Base-by-base conservation (phyloP, 2,113 vertebrate species). In the Hippocampus abdominalis region DNA sequence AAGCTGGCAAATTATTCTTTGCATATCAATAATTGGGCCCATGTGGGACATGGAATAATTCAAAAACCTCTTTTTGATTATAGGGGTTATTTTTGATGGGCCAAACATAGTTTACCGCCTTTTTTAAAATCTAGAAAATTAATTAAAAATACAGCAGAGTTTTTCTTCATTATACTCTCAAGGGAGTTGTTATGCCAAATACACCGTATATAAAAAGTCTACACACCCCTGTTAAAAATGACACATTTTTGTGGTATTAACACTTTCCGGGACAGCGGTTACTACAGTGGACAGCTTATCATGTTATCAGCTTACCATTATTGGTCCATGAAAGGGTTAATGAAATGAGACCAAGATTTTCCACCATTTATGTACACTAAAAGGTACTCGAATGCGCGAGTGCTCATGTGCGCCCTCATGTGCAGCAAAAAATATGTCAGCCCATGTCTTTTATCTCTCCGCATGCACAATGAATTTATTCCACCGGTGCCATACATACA, bases 1-100 rank as follows among this genome's bases (percentile, higher is more conserved):
- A 84, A 84, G 71, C 74, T 64, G 25, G 64, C 74, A 68, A 56
- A 0, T 61, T n/a, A 25, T 74, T 40, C 73, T 81, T 81, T 85
- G 82, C 83, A 90, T 89, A 86, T 83, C 70, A 86, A 81, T 87
- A 73, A 82, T 54, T 42, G 77, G 23, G n/a, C 11, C 10, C 27
- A 67, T 51, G 60, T 56, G 60, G 82, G 72, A 86, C 79, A 88
- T 74, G 61, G 72, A 83, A 83, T 73, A 78, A 84, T 77, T 85
- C 40, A 81, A 82, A 61, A 63, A 49, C 3, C 61, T 48, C 3
- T 59, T 48, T 70, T 60, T 27, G 69, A 62, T 64, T 57, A 63
- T 62, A 60, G 57, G n/a, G 62, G 70, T 69, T 64, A 42, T 60
- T 61, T 80, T 74, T 54, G 56, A 68, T 44, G 49, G 54, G 25